Conservation (phyloP, 2,888 invertebrate genomes). For the Hipparchia semele region DNA sequence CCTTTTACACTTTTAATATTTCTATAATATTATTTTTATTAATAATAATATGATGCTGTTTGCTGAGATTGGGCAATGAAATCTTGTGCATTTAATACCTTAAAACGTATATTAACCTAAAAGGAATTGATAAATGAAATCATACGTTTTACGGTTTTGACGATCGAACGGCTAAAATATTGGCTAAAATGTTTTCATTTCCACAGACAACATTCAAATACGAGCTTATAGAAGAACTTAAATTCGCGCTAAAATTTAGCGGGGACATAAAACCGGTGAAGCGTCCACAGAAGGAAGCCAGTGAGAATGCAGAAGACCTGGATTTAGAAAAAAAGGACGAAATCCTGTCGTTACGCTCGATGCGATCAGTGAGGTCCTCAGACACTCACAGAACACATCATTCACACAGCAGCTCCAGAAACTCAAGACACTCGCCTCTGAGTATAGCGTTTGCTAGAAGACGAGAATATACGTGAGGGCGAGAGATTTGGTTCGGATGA, state of each 20-base stretch:
- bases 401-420: slow-evolving; percentile 61
- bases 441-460: slow-evolving; percentile 70
- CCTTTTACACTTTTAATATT: too few species aligned
- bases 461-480: slow-evolving; percentile 55
- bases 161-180: neutral
- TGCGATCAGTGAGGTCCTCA: slow-evolving; percentile 59
- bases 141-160: too few species aligned
- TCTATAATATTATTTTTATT: too few species aligned
- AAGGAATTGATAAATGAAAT: too few species aligned
- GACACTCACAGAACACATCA: slow-evolving; percentile 63
- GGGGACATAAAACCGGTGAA: slow-evolving; percentile 85
- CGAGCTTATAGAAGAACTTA: slow-evolving; percentile 84
- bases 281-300: slow-evolving; percentile 56
- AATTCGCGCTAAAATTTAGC: slow-evolving; percentile 85
- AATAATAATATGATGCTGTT: too few species aligned
- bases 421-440: slow-evolving; percentile 60
- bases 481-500: neutral
- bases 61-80: too few species aligned
- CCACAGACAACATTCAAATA: slow-evolving; percentile 82
- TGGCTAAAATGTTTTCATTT: neutral
- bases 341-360: slow-evolving; percentile 61
- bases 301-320: slow-evolving; percentile 60
- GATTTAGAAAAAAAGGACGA: slow-evolving; percentile 67
- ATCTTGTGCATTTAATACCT: too few species aligned
- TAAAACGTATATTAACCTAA: too few species aligned